phyloP scores from a whole-genome alignment of 2,113 vertebrate genomes.

The Seriola dumerili region DNA sequence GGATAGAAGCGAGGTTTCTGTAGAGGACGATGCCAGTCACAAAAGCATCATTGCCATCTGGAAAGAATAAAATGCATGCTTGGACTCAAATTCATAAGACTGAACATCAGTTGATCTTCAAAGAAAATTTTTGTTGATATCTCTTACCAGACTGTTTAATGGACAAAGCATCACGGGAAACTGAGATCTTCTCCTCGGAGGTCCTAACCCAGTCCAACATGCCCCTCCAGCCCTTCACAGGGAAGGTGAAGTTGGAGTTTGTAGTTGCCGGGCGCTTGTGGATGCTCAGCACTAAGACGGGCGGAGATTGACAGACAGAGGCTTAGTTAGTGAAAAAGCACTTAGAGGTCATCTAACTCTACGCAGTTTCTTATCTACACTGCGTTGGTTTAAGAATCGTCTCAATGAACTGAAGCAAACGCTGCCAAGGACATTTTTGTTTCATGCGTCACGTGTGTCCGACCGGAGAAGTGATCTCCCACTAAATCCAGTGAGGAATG shows the following conservation, averaged over 20 bases:
- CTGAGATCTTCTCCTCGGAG: constrained; percentile 94
- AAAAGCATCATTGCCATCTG: constrained; percentile 90
- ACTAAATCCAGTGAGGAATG: constrained; percentile 39
- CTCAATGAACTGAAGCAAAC: constrained; percentile 7
- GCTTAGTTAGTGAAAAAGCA: constrained; percentile 17
- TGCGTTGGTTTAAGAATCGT: background rate
- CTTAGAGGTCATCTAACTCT: background rate
- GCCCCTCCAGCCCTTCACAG: constrained; percentile 96
- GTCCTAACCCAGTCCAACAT: constrained; percentile 95
- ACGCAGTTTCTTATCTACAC: background rate
- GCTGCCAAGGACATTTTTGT: constrained; percentile 31
- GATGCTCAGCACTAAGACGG: constrained; percentile 91
- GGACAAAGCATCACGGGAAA: constrained; percentile 92
- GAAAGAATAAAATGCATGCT: constrained; percentile 36
- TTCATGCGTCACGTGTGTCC: constrained; percentile 34
- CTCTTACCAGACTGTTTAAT: constrained; percentile 89
- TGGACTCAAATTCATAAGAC: background rate
- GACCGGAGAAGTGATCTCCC: constrained; percentile 3
- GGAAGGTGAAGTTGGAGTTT: constrained; percentile 94
- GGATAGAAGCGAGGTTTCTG: constrained; percentile 91
- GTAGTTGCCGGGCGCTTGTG: constrained; percentile 92
- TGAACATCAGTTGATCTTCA: background rate
- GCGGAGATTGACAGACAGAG: constrained; percentile 2
- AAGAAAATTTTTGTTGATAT: background rate
- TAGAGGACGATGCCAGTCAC: constrained; percentile 97